phyloP scores from a whole-genome alignment of 2,797 vertebrate genomes.

The Carcharodon carcharias region DNA sequence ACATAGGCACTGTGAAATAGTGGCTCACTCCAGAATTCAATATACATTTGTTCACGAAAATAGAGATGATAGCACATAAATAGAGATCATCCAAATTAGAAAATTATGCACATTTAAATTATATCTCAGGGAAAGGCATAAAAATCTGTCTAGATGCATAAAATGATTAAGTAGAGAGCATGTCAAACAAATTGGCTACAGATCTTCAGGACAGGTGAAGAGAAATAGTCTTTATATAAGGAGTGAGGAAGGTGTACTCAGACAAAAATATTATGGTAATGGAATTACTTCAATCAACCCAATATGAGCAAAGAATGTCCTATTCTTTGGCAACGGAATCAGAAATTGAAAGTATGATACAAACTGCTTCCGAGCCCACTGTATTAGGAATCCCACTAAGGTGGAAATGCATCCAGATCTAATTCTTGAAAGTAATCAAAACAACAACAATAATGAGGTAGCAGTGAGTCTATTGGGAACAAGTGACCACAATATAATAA shows the following conservation, averaged over 20 bases:
- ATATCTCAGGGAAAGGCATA: background rate
- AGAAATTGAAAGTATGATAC: background rate
- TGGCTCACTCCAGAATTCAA: background rate
- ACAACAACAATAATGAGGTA: background rate
- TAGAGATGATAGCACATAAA: background rate
- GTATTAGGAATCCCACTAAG: background rate
- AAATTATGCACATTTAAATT: background rate
- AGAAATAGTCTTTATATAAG: background rate
- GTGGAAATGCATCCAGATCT: background rate
- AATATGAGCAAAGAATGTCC: background rate
- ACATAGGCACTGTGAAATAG: background rate
- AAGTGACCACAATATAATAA: background rate
- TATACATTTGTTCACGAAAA: background rate
- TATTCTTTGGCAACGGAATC: background rate
- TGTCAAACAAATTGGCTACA: background rate
- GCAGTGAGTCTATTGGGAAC: background rate
- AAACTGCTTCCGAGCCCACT: background rate
- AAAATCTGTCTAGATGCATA: background rate
- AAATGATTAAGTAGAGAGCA: background rate
- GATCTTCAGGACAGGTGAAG: background rate
- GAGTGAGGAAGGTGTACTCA: background rate
- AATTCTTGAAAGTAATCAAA: background rate
- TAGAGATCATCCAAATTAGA: background rate
- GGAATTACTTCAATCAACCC: background rate
- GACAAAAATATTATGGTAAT: background rate